These are phyloP conservation scores for Thaleichthys pacificus DNA, from an alignment of 2,797 vertebrate genomes.

Conservation along the genomic window DNA sequence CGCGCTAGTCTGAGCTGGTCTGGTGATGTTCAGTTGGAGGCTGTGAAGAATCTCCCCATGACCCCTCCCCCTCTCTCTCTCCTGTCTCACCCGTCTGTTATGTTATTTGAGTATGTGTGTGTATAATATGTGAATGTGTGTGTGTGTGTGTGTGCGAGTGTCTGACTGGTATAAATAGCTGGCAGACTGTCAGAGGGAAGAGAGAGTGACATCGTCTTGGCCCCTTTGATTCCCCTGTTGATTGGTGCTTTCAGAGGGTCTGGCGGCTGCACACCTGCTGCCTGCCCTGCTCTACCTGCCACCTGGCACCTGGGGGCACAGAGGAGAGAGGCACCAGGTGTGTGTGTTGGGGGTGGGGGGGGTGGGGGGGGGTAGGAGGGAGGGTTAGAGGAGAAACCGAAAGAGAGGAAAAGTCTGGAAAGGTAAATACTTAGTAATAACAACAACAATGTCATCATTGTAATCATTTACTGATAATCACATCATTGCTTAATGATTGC, in stretches of 20 bases:
- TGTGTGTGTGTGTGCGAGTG: background rate
- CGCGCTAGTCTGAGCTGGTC: background rate
- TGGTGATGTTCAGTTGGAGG: background rate
- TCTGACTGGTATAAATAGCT: conserved; percentile 37
- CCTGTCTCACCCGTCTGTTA: background rate
- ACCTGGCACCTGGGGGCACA: background rate
- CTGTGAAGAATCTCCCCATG: too few species aligned
- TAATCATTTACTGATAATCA: background rate
- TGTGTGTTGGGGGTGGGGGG: too few species aligned
- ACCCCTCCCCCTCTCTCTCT: too few species aligned
- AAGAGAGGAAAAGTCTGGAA: background rate
- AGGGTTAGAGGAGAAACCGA: too few species aligned
- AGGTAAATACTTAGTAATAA: background rate
- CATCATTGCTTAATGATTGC: background rate
- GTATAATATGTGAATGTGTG: background rate
- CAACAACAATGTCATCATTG: background rate
- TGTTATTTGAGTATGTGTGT: background rate
- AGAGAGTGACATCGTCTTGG: conserved; percentile 35
- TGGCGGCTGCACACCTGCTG: conserved; percentile 47
- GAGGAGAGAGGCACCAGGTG: background rate
- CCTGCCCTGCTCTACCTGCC: conserved; percentile 21
- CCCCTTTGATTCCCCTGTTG: conserved; percentile 48
- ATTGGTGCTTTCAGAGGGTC: conserved; percentile 45
- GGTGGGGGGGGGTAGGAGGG: background rate
- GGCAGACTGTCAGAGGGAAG: conserved; percentile 32